Evolutionary conservation across 2,888 invertebrate genomes (phyloP).

Genomic region (Seira sanloemensis): DNA sequence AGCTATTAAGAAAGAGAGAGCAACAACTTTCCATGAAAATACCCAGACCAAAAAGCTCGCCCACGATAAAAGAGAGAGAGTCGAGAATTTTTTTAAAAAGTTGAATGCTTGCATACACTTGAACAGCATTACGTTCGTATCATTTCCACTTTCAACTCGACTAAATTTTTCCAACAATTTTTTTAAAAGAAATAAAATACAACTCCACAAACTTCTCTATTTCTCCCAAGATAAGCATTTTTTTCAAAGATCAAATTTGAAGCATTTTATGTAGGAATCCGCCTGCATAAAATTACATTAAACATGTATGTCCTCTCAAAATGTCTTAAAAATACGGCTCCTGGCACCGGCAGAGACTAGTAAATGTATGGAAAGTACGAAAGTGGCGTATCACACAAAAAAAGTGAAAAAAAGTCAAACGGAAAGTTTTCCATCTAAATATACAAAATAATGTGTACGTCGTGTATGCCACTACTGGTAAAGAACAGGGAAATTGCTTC

Average conservation of each 20-base stretch:
- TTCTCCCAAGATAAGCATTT: slow-evolving; percentile 10
- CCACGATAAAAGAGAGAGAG: slow-evolving; percentile 43
- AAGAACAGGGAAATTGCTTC: not conserved
- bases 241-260: slow-evolving; percentile 38
- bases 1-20: slow-evolving; percentile 24
- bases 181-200: not conserved
- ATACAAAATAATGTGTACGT: too few relatives aligned
- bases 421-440: not conserved
- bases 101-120: not conserved
- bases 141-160: slow-evolving; percentile 4
- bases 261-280: slow-evolving; percentile 28
- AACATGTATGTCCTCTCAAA: slow-evolving; percentile 26
- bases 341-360: slow-evolving; percentile 7
- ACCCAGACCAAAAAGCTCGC: slow-evolving; percentile 70
- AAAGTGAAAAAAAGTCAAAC: too few relatives aligned
- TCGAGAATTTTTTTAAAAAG: not conserved
- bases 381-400: not conserved
- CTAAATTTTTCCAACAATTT: not conserved
- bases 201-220: not conserved
- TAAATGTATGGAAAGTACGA: not conserved
- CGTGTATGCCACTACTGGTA: not conserved
- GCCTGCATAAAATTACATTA: slow-evolving; percentile 54
- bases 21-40: slow-evolving; percentile 65
- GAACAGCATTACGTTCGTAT: slow-evolving; percentile 3
- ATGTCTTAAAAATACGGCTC: slow-evolving; percentile 14